phyloP scores from a whole-genome alignment of 2,888 invertebrate genomes.

The Frankliniella intonsa region DNA sequence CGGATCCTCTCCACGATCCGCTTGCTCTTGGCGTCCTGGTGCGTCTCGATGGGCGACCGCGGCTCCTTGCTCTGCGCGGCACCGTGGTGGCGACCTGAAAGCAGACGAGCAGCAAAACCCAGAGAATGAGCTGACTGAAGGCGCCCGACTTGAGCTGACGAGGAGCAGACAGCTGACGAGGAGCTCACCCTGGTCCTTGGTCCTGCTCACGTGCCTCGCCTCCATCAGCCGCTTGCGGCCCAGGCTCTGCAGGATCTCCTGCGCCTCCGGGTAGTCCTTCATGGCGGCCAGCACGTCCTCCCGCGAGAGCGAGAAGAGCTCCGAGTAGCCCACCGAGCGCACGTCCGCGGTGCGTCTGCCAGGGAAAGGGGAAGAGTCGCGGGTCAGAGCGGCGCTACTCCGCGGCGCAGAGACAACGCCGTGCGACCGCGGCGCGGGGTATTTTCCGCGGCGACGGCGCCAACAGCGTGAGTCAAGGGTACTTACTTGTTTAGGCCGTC shows the following conservation, averaged over 20 bases:
- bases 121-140: background rate
- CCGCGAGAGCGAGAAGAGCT: slow-evolving; percentile 86
- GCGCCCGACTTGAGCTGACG: background rate
- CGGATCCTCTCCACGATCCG: slow-evolving; percentile 77
- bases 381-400: background rate
- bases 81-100: slow-evolving; percentile 11
- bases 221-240: slow-evolving; percentile 83
- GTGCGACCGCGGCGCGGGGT: background rate
- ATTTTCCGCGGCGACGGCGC: background rate
- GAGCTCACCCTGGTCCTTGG: slow-evolving; percentile 32
- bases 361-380: slow-evolving; percentile 35
- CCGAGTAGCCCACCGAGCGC: slow-evolving; percentile 91
- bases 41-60: slow-evolving; percentile 30
- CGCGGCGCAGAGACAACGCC: background rate
- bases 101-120: background rate
- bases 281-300: slow-evolving; percentile 92
- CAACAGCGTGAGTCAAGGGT: slow-evolving; percentile 4
- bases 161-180: no score
- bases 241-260: slow-evolving; percentile 84
- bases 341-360: slow-evolving; percentile 90
- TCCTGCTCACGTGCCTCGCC: slow-evolving; percentile 52
- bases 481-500: slow-evolving; percentile 91
- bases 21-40: slow-evolving; percentile 53
- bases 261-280: slow-evolving; percentile 96
- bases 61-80: slow-evolving; percentile 31